Evolutionary conservation across 2,113 vertebrate species (phyloP).

Genomic region (Nipponia nippon): DNA sequence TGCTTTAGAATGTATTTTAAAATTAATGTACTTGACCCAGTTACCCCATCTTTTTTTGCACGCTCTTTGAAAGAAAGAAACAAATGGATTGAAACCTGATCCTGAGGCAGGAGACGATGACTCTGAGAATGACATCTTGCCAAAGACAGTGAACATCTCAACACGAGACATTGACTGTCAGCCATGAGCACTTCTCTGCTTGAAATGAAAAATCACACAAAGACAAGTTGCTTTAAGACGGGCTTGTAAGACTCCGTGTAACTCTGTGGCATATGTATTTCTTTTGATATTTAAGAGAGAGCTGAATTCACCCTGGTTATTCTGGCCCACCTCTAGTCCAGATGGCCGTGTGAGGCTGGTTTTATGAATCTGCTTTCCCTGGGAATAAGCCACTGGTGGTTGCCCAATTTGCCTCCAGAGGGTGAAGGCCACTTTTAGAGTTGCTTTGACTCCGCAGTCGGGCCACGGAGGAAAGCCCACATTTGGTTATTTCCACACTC

Average conservation of each 20-base stretch:
- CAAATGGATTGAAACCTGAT: not conserved
- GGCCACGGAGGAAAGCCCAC: not conserved
- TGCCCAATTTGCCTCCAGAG: not conserved
- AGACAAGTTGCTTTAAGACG: not conserved
- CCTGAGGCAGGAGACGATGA: not conserved
- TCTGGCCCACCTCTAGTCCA: not conserved
- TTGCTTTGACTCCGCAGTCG: rapidly evolving
- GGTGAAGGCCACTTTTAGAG: not conserved
- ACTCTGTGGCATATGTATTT: not conserved
- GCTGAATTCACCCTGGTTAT: not conserved
- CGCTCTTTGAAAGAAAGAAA: not conserved
- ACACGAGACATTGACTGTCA: not conserved
- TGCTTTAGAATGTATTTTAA: not conserved
- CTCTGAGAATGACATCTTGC: not conserved
- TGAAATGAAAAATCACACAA: not conserved
- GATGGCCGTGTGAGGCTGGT: not conserved
- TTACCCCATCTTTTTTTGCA: not conserved
- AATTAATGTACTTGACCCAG: not conserved
- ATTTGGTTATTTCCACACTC: not conserved
- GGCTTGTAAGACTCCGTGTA: not conserved
- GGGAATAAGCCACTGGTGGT: not conserved
- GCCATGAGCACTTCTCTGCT: not conserved
- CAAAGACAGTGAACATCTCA: not conserved
- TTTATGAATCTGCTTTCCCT: not conserved
- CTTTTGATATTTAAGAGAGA: not conserved